phyloP scores from a whole-genome alignment of 2,888 invertebrate species.

The Tipula lateralis region DNA sequence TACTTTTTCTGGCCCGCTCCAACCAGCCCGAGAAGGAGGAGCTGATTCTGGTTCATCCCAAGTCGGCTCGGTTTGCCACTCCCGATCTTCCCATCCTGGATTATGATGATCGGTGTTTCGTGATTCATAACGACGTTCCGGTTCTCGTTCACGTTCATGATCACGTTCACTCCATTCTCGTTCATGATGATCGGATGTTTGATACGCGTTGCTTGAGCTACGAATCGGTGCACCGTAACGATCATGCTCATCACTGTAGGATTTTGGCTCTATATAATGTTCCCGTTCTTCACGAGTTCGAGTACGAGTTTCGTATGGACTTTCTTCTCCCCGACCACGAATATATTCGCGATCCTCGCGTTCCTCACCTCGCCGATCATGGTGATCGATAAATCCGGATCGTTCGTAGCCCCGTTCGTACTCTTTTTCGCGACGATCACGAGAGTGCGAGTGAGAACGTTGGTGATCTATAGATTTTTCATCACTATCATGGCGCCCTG shows the following conservation, averaged over 20 bases:
- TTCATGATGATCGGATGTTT: conserved; percentile 30
- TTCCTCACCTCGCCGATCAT: conserved; percentile 40
- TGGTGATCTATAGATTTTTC: conserved; percentile 35
- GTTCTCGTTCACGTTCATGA: conserved; percentile 33
- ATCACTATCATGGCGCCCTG: conserved; percentile 45
- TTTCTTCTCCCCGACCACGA: conserved; percentile 43
- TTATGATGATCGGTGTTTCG: conserved; percentile 34
- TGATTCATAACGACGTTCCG: conserved; percentile 30
- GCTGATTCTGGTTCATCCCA: neutral
- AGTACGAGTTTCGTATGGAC: conserved; percentile 37
- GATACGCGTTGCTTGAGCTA: conserved; percentile 25
- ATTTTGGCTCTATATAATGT: conserved; percentile 40
- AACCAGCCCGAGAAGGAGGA: conserved; percentile 32
- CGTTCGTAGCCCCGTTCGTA: conserved; percentile 35
- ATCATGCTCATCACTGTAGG: conserved; percentile 21
- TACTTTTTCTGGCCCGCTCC: conserved; percentile 36
- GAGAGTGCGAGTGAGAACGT: conserved; percentile 33
- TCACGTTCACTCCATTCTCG: conserved; percentile 40
- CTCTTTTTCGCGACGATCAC: conserved; percentile 32
- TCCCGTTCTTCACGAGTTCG: conserved; percentile 35
- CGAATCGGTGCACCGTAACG: conserved; percentile 35
- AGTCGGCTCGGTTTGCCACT: neutral
- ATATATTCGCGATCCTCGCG: conserved; percentile 41
- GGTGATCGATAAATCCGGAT: conserved; percentile 36
- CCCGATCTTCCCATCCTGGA: neutral